These are phyloP conservation scores for Caenorhabditis sulstoni DNA, from an alignment of 2,888 invertebrate genomes.

Conservation along the genomic window DNA sequence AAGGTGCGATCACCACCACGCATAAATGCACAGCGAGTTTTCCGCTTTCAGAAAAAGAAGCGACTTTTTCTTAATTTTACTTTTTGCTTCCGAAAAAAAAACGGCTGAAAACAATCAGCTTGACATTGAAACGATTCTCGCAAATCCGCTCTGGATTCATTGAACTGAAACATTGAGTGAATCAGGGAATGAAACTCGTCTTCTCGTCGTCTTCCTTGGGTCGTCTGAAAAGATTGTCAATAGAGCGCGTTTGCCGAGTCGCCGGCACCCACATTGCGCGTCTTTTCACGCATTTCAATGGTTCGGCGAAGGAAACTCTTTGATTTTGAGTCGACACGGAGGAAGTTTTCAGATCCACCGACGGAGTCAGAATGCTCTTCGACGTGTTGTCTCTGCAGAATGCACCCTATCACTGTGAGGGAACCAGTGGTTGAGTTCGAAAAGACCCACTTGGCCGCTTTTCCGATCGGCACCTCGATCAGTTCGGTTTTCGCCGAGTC, in stretches of 20 bases:
- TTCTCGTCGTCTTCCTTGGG: slow-evolving; percentile 30
- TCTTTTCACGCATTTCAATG: slow-evolving; percentile 10
- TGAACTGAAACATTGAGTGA: too few species aligned
- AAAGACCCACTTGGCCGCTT: slow-evolving; percentile 28
- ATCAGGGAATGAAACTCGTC: slow-evolving; percentile 7
- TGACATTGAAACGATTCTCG: too few species aligned
- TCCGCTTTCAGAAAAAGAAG: too few species aligned
- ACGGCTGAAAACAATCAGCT: too few species aligned
- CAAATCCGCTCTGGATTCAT: too few species aligned
- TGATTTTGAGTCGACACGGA: neutral
- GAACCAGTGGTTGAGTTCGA: neutral
- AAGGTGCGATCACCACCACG: too few species aligned
- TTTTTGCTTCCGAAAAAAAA: too few species aligned
- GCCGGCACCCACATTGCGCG: slow-evolving; percentile 25
- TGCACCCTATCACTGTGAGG: too few species aligned
- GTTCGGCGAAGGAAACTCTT: slow-evolving; percentile 22
- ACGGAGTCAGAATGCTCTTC: slow-evolving; percentile 27
- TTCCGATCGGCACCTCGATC: slow-evolving; percentile 37
- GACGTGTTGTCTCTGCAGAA: slow-evolving; percentile 13
- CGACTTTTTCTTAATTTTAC: too few species aligned
- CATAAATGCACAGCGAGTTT: too few species aligned
- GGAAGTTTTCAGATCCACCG: slow-evolving; percentile 3
- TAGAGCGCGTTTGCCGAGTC: too few species aligned
- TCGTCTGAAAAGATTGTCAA: slow-evolving; percentile 25
- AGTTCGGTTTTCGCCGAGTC: slow-evolving; percentile 35